Percentiles rank a stretch among this genome's conserved stretches.
These are phyloP conservation scores for Echiichthys vipera DNA, from an alignment of 2,797 vertebrate genomes.

Conservation along the genomic window DNA sequence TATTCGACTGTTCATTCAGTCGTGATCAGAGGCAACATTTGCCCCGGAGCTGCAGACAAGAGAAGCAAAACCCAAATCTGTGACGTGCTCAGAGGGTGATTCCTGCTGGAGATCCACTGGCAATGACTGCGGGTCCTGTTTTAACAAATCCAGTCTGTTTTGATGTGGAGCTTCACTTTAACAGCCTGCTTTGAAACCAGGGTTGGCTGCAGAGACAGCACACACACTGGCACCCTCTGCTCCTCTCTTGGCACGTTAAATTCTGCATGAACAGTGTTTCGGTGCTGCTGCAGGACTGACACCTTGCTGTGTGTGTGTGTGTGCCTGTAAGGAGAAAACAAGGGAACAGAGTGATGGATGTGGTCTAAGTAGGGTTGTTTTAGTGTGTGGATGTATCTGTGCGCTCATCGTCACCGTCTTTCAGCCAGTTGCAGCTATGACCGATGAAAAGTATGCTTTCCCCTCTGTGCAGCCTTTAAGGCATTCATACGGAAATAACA, in stretches of 20 bases:
- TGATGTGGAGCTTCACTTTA: constrained; percentile 41
- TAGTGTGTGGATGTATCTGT: constrained; percentile 5
- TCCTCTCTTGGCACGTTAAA: constrained; percentile 34
- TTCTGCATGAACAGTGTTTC: constrained; percentile 38
- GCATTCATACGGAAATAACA: constrained; percentile 63
- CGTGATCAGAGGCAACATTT: constrained; percentile 18
- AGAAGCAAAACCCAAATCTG: constrained; percentile 9
- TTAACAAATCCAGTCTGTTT: constrained; percentile 35
- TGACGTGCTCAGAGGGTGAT: constrained; percentile 21
- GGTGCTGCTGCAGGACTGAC: constrained; percentile 27
- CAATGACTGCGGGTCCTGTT: constrained; percentile 6
- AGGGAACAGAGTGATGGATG: background rate
- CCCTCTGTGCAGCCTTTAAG: constrained; percentile 20
- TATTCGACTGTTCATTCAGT: background rate
- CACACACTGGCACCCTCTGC: constrained; percentile 39
- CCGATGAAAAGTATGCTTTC: constrained; percentile 7
- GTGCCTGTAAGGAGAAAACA: background rate
- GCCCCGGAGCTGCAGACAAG: constrained; percentile 10
- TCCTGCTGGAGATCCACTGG: constrained; percentile 29
- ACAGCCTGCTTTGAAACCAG: constrained; percentile 61
- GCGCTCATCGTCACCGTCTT: background rate
- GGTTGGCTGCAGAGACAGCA: constrained; percentile 45
- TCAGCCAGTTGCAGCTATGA: background rate
- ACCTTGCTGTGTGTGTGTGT: constrained; percentile 19
- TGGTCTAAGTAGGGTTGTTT: constrained; percentile 16